Evolutionary conservation across 2,113 vertebrate genomes (phyloP).

Genomic region (Prietella phreatophila): DNA sequence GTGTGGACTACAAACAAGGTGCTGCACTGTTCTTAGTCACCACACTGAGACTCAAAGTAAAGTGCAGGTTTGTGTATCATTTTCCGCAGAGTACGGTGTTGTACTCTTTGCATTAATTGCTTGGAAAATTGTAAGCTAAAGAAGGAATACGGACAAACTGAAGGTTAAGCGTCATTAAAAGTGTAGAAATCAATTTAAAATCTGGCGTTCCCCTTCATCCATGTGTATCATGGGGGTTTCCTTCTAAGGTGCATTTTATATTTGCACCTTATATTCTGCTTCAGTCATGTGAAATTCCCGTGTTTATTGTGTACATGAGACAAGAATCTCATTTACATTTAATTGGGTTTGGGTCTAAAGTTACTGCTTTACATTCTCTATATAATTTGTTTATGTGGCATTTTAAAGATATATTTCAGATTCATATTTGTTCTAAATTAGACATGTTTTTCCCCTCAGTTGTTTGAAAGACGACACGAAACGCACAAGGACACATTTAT

Average conservation of each 20-base stretch:
- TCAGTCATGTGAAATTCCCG: background rate
- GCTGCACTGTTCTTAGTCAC: background rate
- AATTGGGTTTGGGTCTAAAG: background rate
- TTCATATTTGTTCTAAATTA: background rate
- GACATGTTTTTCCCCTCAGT: slow-evolving; percentile 62
- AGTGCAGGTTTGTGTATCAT: background rate
- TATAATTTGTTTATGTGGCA: background rate
- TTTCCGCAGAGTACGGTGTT: background rate
- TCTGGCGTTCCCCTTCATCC: background rate
- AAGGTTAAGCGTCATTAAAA: background rate
- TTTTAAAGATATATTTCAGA: background rate
- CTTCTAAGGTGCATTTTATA: background rate
- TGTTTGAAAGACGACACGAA: slow-evolving; percentile 64
- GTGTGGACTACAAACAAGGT: slow-evolving; percentile 59
- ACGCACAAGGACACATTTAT: slow-evolving; percentile 67
- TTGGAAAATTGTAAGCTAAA: background rate
- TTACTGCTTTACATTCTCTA: background rate
- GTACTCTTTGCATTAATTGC: background rate
- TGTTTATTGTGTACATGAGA: background rate
- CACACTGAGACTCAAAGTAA: too few species aligned
- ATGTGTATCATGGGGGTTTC: background rate
- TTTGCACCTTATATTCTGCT: background rate
- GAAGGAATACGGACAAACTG: background rate
- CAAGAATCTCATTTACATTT: background rate
- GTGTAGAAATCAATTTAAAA: background rate